Evolutionary conservation across 2,888 invertebrate genomes (phyloP), one percentile per base, ranked within the genome.

Genomic region (Heliconius ismenius): DNA sequence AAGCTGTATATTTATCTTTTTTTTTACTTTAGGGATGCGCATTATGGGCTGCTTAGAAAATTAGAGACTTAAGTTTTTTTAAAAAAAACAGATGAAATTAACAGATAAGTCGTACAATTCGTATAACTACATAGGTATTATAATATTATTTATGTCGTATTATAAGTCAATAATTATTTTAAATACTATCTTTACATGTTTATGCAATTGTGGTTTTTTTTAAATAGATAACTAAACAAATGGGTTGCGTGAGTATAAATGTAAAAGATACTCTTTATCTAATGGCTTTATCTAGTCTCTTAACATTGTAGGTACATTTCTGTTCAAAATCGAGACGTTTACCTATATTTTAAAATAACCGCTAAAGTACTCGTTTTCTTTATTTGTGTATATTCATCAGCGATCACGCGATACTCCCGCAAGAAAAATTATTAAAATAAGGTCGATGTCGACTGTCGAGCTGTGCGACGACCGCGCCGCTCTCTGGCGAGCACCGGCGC

Each of bases 401-500:
- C 72, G 70, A 75, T 74, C 76, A 78, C 76, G 79, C 79, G 78
- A 77, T 72, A 63, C 73, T 75, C 75, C 75, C 74, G 76, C 68
- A 75, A 75, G 76, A 73, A 73, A 79, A 76, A 72, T 77, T 75
- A 77, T 77, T 79, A 75, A 68, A 77, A 76, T 60, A 32, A 77
- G 74, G 77, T 49, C 79, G 68, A 72, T 77, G 73, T 75, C 65
- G 39, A 70, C 60, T 77, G 73, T 73, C 70, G 39, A 69, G 70
- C 70, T 70, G 64, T 74, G 72, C 65, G 36, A 15, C 64, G 73
- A 73, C 58, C 32, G 69, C 68, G 69, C 36, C 76, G 74, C 78
- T 78, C 78, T 76, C 76, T 72, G 74, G 32, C 67, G 76, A n/a
- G 32, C 36, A 26, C 32, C 6, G 43, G n/a, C 54, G 60, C 68